Evolutionary conservation across 2,888 invertebrate genomes (phyloP).

Genomic region (Macrophya alboannulata): DNA sequence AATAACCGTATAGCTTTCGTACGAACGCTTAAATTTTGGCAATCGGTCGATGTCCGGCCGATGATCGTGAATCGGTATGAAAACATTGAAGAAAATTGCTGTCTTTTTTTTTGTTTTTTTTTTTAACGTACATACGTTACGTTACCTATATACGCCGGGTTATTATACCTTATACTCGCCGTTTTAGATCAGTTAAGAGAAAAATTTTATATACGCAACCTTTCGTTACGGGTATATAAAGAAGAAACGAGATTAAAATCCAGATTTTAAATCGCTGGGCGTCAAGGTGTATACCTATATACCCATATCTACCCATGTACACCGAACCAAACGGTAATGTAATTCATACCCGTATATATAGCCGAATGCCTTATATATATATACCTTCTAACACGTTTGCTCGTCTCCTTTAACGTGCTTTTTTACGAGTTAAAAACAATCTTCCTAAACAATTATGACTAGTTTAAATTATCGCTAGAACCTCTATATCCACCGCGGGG

Average conservation of each 20-base stretch:
- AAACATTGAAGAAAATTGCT: background rate
- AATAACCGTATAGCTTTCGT: background rate
- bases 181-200: conserved; percentile 26
- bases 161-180: conserved; percentile 9
- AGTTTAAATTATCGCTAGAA: conserved; percentile 24
- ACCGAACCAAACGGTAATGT: background rate
- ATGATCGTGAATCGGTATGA: background rate
- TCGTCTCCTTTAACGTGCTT: background rate
- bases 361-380: background rate
- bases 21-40: background rate
- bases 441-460: conserved; percentile 36
- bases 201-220: background rate
- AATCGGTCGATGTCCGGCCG: background rate
- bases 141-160: background rate
- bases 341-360: background rate
- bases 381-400: background rate
- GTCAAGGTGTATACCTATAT: background rate
- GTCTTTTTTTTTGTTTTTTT: background rate
- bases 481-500: background rate
- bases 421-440: conserved; percentile 37
- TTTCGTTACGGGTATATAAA: conserved; percentile 12
- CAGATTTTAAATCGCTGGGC: background rate
- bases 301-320: background rate
- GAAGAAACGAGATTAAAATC: conserved; percentile 9
- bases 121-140: too few relatives aligned